Evolutionary conservation across 2,888 invertebrate species (phyloP).

Genomic region (Apamea monoglypha): DNA sequence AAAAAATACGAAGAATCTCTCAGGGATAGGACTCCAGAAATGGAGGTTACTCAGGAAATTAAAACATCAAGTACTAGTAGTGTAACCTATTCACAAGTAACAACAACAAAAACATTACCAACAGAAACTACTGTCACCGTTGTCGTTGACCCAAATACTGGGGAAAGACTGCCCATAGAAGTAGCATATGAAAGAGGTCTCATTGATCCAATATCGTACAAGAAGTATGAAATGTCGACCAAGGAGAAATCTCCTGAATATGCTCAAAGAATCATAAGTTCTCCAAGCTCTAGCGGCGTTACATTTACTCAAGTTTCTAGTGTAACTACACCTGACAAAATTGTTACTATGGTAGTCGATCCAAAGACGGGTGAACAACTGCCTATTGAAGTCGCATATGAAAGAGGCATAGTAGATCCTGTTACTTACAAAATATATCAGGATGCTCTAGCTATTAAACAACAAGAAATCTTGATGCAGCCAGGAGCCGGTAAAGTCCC

Average conservation of each 20-base stretch:
- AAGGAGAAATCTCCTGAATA: slow-evolving; percentile 75
- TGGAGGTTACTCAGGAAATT: slow-evolving; percentile 68
- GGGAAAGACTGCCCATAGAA: slow-evolving; percentile 94
- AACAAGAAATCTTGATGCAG: slow-evolving; percentile 51
- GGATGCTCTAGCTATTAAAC: slow-evolving; percentile 62
- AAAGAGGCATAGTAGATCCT: slow-evolving; percentile 89
- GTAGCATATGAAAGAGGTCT: slow-evolving; percentile 93
- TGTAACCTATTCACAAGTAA: slow-evolving; percentile 73
- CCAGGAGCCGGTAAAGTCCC: slow-evolving; percentile 59
- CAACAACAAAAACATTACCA: slow-evolving; percentile 67
- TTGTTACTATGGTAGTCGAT: slow-evolving; percentile 87
- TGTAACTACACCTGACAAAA: slow-evolving; percentile 67
- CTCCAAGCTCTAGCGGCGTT: slow-evolving; percentile 64
- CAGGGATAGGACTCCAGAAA: slow-evolving; percentile 80
- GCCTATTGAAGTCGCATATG: slow-evolving; percentile 92
- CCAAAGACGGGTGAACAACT: slow-evolving; percentile 94
- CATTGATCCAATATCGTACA: slow-evolving; percentile 75
- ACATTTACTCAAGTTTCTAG: slow-evolving; percentile 68
- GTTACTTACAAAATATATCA: slow-evolving; percentile 70
- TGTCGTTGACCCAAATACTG: slow-evolving; percentile 93
- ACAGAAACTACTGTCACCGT: slow-evolving; percentile 88
- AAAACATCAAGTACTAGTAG: slow-evolving; percentile 69
- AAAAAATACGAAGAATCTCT: slow-evolving; percentile 88
- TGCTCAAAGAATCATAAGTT: slow-evolving; percentile 56
- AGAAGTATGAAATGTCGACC: slow-evolving; percentile 85